phyloP scores from a whole-genome alignment of 2,888 invertebrate species.

The Embidobia sp. region DNA sequence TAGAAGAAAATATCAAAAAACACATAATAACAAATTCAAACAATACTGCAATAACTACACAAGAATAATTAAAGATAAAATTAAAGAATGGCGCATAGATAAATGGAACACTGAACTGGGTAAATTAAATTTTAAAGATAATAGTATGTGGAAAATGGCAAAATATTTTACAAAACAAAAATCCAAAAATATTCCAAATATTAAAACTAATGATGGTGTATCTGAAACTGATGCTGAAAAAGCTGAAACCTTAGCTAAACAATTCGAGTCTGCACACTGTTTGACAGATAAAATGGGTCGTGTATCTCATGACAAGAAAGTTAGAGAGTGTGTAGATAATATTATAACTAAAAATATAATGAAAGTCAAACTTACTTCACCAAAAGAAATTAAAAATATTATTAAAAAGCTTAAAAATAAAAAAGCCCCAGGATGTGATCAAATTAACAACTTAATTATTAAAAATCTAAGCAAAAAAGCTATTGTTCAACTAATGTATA shows the following conservation, averaged over 20 bases:
- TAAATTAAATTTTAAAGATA: not conserved
- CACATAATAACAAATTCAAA: not conserved
- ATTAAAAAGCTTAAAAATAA: slow-evolving; percentile 24
- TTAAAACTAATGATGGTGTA: too few species aligned
- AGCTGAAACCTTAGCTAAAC: not conserved
- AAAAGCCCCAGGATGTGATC: slow-evolving; percentile 14
- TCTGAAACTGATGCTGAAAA: too few species aligned
- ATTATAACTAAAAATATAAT: not conserved
- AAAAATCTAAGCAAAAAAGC: slow-evolving; percentile 9
- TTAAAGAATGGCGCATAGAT: not conserved
- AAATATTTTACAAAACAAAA: not conserved
- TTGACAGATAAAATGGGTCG: not conserved
- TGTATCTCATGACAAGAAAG: too few species aligned
- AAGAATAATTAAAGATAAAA: not conserved
- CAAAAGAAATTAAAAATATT: not conserved
- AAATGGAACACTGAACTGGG: not conserved
- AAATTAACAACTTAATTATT: too few species aligned
- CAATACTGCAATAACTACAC: not conserved
- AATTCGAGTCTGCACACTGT: not conserved
- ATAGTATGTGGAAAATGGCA: not conserved
- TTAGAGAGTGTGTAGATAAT: too few species aligned
- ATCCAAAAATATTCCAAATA: too few species aligned
- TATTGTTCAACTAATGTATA: not conserved
- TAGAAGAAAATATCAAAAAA: not conserved
- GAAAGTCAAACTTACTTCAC: too few species aligned